A percentile compares a stretch with the other conserved stretches of the same genome.
Evolutionary conservation across 2,888 invertebrate species (phyloP).

Genomic region (Nineta flava): DNA sequence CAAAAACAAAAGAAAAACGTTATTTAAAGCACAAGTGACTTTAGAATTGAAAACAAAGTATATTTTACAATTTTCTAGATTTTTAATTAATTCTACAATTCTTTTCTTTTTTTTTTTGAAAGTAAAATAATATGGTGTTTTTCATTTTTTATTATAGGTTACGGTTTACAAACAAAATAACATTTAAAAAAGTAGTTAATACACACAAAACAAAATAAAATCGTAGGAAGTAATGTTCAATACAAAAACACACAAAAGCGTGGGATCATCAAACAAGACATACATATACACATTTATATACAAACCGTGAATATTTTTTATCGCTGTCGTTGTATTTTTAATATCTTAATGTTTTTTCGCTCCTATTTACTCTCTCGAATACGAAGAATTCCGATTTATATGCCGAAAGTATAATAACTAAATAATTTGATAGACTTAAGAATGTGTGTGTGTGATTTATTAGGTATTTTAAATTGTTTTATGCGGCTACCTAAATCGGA

Average conservation of each 20-base stretch:
- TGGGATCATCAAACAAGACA: slow-evolving; percentile 2
- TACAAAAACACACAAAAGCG: background rate
- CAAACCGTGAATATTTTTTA: no score
- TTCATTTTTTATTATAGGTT: slow-evolving; percentile 1
- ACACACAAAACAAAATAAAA: background rate
- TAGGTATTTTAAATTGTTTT: background rate
- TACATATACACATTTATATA: no score
- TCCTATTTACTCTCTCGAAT: background rate
- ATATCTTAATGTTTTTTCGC: background rate
- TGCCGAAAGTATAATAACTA: background rate
- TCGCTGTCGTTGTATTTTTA: background rate
- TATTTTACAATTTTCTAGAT: background rate
- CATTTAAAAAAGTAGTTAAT: background rate
- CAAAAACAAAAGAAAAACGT: background rate
- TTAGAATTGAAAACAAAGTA: background rate
- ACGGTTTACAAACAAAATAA: slow-evolving; percentile 1
- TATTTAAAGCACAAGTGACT: slow-evolving; percentile 1
- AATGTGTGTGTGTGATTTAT: background rate
- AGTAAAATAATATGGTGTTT: background rate
- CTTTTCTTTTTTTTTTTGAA: background rate
- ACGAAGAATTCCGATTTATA: background rate
- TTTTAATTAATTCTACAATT: background rate
- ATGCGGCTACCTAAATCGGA: background rate
- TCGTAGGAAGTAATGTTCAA: background rate
- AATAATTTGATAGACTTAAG: background rate